These are phyloP conservation scores for Ennomos quercinarius DNA, from an alignment of 2,888 invertebrate species.

Conservation along the genomic window DNA sequence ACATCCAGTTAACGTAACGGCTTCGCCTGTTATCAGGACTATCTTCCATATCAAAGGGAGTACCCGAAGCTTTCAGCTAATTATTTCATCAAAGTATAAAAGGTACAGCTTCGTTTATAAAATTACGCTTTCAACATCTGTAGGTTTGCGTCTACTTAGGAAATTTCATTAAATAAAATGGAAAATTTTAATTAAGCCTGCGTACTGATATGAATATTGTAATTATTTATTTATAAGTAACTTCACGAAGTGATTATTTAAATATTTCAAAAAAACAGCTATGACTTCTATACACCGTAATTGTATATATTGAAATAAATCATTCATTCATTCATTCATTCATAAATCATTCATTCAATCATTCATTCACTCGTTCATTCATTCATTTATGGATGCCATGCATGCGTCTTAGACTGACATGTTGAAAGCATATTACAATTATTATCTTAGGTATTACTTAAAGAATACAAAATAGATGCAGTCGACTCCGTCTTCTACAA, in stretches of 20 bases:
- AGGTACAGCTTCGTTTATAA: constrained; percentile 8
- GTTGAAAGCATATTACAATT: too few relatives aligned
- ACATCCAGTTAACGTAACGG: constrained; percentile 3
- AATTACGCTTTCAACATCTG: constrained; percentile 3
- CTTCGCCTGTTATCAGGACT: constrained; percentile 1
- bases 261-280: too few relatives aligned
- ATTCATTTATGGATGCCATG: too few relatives aligned
- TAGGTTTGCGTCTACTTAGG: constrained; percentile 1
- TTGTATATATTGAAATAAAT: too few relatives aligned
- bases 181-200: not conserved
- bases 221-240: not conserved
- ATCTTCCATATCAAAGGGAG: constrained; percentile 14
- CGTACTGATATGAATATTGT: not conserved
- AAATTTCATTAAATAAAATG: not conserved
- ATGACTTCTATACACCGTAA: too few relatives aligned
- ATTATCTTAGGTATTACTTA: too few relatives aligned
- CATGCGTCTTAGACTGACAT: too few relatives aligned
- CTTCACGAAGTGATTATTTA: not conserved
- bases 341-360: too few relatives aligned
- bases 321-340: too few relatives aligned
- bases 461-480: too few relatives aligned
- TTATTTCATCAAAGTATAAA: constrained; percentile 13
- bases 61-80: constrained; percentile 10
- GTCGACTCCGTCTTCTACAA: too few relatives aligned
- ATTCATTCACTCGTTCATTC: too few relatives aligned